Conservation (phyloP, 2,113 vertebrate genomes). For the Pedetes capensis region DNA sequence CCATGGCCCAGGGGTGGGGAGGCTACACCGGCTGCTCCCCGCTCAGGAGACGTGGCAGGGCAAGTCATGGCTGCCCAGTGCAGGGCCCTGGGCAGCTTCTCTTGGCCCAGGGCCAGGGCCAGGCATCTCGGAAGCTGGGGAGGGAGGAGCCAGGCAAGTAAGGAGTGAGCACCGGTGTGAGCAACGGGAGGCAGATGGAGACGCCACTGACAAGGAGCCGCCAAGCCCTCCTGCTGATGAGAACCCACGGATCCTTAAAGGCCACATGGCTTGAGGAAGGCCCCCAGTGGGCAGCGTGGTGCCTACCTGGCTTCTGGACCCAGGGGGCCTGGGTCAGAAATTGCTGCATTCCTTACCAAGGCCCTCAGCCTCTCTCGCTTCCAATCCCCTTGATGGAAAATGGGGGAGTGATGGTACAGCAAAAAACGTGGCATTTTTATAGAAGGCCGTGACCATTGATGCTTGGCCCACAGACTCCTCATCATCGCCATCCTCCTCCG, state of each 20-base stretch:
- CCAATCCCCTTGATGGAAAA: too few relatives aligned
- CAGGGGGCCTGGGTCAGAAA: not conserved
- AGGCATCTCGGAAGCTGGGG: not conserved
- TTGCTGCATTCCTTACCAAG: not conserved
- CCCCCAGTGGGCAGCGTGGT: too few relatives aligned
- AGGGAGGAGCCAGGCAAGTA: not conserved
- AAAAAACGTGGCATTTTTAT: too few relatives aligned
- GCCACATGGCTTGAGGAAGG: not conserved
- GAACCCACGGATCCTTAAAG: accelerated
- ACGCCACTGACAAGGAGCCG: not conserved
- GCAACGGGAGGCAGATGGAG: not conserved
- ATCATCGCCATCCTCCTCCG: too few relatives aligned
- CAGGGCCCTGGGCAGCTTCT: not conserved
- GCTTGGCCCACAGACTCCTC: too few relatives aligned
- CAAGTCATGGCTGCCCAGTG: accelerated
- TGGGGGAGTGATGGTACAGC: too few relatives aligned
- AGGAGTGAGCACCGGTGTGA: too few relatives aligned
- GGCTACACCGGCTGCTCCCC: accelerated
- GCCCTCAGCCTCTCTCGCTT: not conserved
- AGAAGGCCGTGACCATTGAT: too few relatives aligned
- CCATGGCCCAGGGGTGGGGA: not conserved
- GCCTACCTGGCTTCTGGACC: not conserved
- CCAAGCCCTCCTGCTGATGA: not conserved
- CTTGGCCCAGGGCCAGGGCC: not conserved
- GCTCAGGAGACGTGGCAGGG: not conserved